A percentile compares a stretch with the other conserved stretches of the same genome.
phyloP scores from a whole-genome alignment of 2,797 vertebrate genomes.

The Percopsis omiscomaycus region DNA sequence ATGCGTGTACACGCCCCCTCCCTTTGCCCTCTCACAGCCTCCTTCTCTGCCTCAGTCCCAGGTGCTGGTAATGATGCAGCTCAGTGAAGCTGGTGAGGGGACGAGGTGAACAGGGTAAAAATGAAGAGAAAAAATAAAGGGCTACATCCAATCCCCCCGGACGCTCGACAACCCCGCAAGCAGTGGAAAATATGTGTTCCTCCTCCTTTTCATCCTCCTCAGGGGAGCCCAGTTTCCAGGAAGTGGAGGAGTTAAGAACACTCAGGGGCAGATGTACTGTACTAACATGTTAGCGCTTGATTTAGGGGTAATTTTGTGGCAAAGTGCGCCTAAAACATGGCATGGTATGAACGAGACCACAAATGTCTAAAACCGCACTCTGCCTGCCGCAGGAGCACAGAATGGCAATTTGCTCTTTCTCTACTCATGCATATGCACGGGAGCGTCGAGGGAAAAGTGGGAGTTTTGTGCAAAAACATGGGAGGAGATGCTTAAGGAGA shows the following conservation, averaged over 20 bases:
- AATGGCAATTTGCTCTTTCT: no score
- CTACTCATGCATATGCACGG: no score
- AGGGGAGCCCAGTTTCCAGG: constrained; percentile 70
- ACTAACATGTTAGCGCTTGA: no score
- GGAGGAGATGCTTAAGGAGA: no score
- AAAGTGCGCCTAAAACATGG: no score
- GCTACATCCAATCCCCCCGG: constrained; percentile 24
- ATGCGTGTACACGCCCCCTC: constrained; percentile 44
- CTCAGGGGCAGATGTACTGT: constrained; percentile 31
- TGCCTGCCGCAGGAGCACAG: no score
- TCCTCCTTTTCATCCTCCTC: constrained; percentile 63
- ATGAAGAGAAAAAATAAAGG: constrained; percentile 26
- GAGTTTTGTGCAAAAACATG: no score
- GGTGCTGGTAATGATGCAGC: constrained; percentile 62
- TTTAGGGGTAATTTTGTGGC: no score
- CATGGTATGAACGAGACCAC: no score
- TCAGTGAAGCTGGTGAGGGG: constrained; percentile 58
- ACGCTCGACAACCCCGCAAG: constrained; percentile 41
- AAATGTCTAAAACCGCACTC: no score
- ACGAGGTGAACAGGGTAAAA: constrained; percentile 7
- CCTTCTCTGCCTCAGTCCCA: constrained; percentile 25
- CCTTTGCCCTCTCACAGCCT: constrained; percentile 38
- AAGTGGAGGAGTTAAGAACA: constrained; percentile 71
- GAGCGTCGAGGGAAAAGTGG: no score
- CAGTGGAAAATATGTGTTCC: constrained; percentile 68